A percentile compares a stretch with the other conserved stretches of the same genome.
These are phyloP conservation scores for Oxycera nigricornis DNA, from an alignment of 2,888 invertebrate species.

Conservation along the genomic window DNA sequence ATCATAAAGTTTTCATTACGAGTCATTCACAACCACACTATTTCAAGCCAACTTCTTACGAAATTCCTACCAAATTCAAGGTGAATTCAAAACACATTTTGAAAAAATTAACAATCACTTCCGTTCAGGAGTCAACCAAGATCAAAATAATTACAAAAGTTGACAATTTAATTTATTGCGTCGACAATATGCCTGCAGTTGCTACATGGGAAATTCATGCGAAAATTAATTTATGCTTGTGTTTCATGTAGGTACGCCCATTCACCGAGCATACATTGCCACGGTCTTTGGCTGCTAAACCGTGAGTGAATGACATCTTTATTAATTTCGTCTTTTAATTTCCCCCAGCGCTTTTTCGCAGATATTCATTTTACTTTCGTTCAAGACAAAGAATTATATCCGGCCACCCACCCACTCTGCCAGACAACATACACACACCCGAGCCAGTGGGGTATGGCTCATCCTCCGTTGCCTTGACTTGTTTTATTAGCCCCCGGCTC, in stretches of 20 bases:
- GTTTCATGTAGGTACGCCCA: neutral
- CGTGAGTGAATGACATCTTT: constrained; percentile 20
- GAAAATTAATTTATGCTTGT: constrained; percentile 15
- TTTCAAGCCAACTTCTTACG: too few species aligned
- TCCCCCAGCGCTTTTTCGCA: neutral
- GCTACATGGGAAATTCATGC: neutral
- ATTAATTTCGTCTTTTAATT: neutral
- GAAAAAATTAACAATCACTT: neutral
- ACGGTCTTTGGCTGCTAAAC: constrained; percentile 17
- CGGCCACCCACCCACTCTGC: constrained; percentile 20
- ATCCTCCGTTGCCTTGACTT: neutral
- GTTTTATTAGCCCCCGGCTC: neutral
- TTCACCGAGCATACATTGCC: neutral
- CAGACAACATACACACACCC: neutral
- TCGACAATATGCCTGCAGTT: neutral
- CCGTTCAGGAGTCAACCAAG: neutral
- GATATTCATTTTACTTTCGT: too few species aligned
- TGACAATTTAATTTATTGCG: neutral
- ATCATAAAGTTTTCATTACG: too few species aligned
- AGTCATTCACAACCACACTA: too few species aligned
- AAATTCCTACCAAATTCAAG: too few species aligned
- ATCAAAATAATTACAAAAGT: neutral
- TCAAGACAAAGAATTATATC: constrained; percentile 19
- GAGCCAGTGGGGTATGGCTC: neutral
- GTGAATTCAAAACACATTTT: neutral